Percentiles rank a stretch among this genome's conserved stretches.
phyloP scores from a whole-genome alignment of 2,888 invertebrate genomes.

The Limnephilus rhombicus region DNA sequence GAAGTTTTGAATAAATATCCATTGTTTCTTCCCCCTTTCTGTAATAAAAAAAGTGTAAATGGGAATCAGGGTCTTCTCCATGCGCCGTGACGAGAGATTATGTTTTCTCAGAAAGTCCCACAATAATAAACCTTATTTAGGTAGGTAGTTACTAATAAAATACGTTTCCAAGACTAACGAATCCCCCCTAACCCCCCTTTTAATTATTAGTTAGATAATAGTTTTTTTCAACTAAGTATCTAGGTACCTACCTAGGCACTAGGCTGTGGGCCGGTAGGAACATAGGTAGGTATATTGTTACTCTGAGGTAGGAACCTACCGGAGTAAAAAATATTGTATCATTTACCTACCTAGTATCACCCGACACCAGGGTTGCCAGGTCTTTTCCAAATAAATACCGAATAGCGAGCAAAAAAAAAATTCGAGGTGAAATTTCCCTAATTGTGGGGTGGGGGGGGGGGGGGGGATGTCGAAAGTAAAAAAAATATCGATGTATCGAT shows the following conservation, averaged over 20 bases:
- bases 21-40: not conserved
- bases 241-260: not conserved
- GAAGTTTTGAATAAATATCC: not conserved
- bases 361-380: not conserved
- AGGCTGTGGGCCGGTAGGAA: not conserved
- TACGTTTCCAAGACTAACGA: not conserved
- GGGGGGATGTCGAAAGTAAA: too few relatives aligned
- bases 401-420: too few relatives aligned
- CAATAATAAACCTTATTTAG: not conserved
- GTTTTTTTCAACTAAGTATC: not conserved
- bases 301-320: not conserved
- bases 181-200: not conserved
- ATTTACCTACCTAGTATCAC: not conserved
- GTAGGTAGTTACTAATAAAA: not conserved
- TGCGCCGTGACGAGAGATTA: not conserved
- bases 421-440: too few relatives aligned
- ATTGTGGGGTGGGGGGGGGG: too few relatives aligned
- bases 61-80: constrained; percentile 10
- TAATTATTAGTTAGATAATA: not conserved
- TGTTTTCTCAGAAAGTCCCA: not conserved
- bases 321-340: not conserved
- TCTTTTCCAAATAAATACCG: too few relatives aligned
- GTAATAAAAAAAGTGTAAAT: not conserved
- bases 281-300: too few relatives aligned
- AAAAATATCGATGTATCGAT: too few relatives aligned